Evolutionary conservation across 2,888 invertebrate species (phyloP), one percentile per base, ranked within the genome.

Genomic region (Candidula unifasciata): DNA sequence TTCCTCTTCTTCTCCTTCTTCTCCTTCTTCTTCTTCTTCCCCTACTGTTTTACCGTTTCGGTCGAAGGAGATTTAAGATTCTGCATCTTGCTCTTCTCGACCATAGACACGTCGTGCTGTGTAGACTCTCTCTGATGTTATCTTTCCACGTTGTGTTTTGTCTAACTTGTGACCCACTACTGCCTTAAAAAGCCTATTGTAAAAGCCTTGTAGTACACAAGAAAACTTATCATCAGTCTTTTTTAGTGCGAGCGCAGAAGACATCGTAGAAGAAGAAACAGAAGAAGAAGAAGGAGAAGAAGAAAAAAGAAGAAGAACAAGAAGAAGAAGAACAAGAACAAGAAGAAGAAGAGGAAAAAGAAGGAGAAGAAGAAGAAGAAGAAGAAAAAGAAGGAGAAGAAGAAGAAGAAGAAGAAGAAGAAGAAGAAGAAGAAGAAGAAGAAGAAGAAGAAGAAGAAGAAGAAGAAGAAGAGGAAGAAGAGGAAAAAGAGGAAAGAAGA

Each of bases 301-400:
- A 57, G 33, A 35, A 57, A 52, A 66, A 33, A 52, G 35, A 27
- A 35, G 71, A 71, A 54, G 66, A 52, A 16, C 27, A 33, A 27
- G 21, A 44, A 37, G n/a, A 10, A 33, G 30, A 52, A 18, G 27
- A 35, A 69, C 24, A 21, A 54, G 27, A 52, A 52, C 24, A 52
- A 37, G n/a, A 18, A 69, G 71, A 21, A 37, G 54, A 27, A 33
- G 37, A 33, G 54, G 54, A 54, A 52, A 64, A 71, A 30, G 54
- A 54, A 21, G 54, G 54, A 27, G 27, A 27, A 80, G 54, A 71
- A 44, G 52, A 37, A 80, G 69, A 71, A 54, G 37, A 44, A 71
- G 21, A n/a, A 37, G 44, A n/a, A 52, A n/a, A 44, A 10, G 44
- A 10, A 74, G 5, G 10, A 8, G 64, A 5, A 64, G 33, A 30